Evolutionary conservation across 2,888 invertebrate species (phyloP).

Genomic region (Drosophila pseudotalamancana): DNA sequence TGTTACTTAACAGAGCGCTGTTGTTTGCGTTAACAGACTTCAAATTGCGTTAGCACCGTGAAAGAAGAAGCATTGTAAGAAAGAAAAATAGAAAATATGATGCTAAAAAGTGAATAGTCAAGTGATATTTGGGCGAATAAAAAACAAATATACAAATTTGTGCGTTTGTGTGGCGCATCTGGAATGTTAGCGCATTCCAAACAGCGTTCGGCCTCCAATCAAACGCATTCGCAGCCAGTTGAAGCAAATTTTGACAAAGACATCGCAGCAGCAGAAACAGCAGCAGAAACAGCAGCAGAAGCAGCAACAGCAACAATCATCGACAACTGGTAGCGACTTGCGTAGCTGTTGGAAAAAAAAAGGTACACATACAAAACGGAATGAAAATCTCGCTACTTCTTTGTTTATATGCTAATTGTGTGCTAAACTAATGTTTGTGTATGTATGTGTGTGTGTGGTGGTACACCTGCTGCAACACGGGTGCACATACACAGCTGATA

Average conservation of each 20-base stretch:
- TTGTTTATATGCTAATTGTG: conserved; percentile 26
- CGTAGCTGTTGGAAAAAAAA: conserved; percentile 41
- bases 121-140: conserved; percentile 45
- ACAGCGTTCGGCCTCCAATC: conserved; percentile 35
- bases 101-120: conserved; percentile 63
- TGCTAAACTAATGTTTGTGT: background rate
- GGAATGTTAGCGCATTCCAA: conserved; percentile 45
- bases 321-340: conserved; percentile 40
- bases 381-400: conserved; percentile 10
- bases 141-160: conserved; percentile 34
- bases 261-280: conserved; percentile 25
- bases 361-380: conserved; percentile 54
- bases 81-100: conserved; percentile 72
- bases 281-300: conserved; percentile 26
- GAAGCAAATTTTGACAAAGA: conserved; percentile 45
- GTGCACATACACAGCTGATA: conserved; percentile 52
- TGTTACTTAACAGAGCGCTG: conserved; percentile 29
- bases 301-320: conserved; percentile 39
- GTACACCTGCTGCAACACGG: conserved; percentile 25
- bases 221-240: conserved; percentile 13
- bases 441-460: background rate
- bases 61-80: conserved; percentile 43
- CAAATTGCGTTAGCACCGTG: conserved; percentile 32
- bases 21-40: conserved; percentile 22
- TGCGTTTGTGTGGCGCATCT: conserved; percentile 36